Base-by-base conservation (phyloP, 2,113 vertebrate species). In the Python bivittatus region DNA sequence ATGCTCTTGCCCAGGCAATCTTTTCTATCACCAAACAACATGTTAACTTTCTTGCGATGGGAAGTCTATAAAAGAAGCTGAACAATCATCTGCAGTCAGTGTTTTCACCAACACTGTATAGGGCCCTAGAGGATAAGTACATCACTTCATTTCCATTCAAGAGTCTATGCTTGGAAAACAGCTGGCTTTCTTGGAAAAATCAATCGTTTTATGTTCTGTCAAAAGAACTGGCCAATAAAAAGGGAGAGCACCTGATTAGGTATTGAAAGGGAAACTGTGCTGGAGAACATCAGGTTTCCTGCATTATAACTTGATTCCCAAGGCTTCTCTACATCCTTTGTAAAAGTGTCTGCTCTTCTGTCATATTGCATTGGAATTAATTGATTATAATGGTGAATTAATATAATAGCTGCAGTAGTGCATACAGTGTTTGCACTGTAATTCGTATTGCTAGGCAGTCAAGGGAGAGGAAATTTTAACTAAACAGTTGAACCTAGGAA, bases 81-180 rank as follows among this genome's bases (percentile, higher is more conserved):
- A 86, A 52, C 52, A 86, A 91, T 91, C 33, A 86, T 64, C 44
- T 53, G 29, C 90, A 64, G 48, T 48, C 48, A 48, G 84, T 53
- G 57, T 91, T 91, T 91, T 29, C 84, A 86, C 33, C 52, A 57
- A 86, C 9, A 86, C 57, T 86, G 25, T 53, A 91, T 64, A 38
- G 56, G 57, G 44, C 90, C 84, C 90, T 53, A 86, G 90, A 84
- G 84, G 90, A 83, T 60, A 61, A 64, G 84, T 17, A 86, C 84
- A 91, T 91, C 83, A 64, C 90, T 86, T 86, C 83, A 64, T 91
- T 91, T 86, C 90, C 44, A 53, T 91, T 91, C 86, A 91, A 91
- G 90, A 53, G 29, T 64, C 84, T 86, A 44, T 64, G 90, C 42
- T 86, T 86, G 44, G 29, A 91, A 91, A 84, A 91, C 90, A 53